phyloP scores from a whole-genome alignment of 1,140 invertebrate genomes.

The Psix sp. region DNA sequence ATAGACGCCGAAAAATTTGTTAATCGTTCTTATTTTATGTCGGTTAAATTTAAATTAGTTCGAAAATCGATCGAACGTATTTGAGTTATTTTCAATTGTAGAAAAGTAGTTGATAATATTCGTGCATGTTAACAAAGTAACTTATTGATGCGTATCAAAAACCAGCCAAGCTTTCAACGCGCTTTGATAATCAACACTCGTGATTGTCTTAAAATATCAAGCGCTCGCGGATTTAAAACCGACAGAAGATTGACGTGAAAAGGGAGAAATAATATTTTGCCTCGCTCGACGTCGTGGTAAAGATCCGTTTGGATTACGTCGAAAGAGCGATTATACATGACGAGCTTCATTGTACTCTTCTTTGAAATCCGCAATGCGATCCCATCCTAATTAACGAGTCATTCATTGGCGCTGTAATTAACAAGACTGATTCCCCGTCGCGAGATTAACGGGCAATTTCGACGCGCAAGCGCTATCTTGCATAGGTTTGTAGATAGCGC shows the following conservation, averaged over 20 bases:
- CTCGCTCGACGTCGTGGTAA: conserved; percentile 50
- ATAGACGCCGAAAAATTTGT: no score
- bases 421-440: conserved; percentile 64
- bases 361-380: conserved; percentile 68
- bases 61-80: no score
- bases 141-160: conserved; percentile 42
- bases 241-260: conserved; percentile 56
- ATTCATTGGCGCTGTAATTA: conserved; percentile 74
- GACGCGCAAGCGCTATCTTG: conserved; percentile 23
- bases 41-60: no score
- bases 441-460: conserved; percentile 49
- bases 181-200: conserved; percentile 50
- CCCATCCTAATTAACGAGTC: conserved; percentile 75
- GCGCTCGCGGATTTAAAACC: conserved; percentile 48
- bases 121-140: conserved; percentile 34
- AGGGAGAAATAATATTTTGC: conserved; percentile 56
- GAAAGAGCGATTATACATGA: conserved; percentile 67
- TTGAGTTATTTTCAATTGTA: no score
- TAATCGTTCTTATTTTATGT: no score
- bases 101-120: conserved; percentile 4
- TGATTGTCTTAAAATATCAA: conserved; percentile 58
- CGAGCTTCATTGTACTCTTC: conserved; percentile 69
- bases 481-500: conserved; percentile 46
- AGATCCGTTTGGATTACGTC: conserved; percentile 56
- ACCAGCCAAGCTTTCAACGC: conserved; percentile 23